These are phyloP conservation scores for Podilymbus podiceps DNA, from an alignment of 2,113 vertebrate genomes.

Conservation along the genomic window DNA sequence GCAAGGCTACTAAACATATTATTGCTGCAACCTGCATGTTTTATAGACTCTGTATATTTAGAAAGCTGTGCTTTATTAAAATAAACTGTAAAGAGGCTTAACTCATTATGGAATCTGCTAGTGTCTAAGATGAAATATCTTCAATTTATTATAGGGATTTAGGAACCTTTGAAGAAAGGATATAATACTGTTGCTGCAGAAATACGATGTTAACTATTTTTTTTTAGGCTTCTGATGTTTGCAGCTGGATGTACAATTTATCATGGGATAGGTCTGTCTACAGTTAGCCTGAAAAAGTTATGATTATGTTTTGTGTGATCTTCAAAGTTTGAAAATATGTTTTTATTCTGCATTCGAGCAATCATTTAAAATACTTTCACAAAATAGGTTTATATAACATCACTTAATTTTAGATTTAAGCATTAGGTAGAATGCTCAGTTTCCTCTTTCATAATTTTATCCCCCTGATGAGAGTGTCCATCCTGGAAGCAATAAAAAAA, in stretches of 20 bases:
- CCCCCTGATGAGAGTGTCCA: background rate
- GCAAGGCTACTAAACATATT: slow-evolving; percentile 78
- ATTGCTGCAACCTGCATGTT: slow-evolving; percentile 79
- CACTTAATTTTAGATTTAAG: background rate
- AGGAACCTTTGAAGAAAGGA: slow-evolving; percentile 7
- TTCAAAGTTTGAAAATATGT: background rate
- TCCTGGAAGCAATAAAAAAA: background rate
- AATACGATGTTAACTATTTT: background rate
- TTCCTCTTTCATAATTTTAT: background rate
- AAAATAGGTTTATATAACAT: background rate
- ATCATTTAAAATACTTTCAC: background rate
- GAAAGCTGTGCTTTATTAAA: slow-evolving; percentile 80
- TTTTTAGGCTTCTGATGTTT: background rate
- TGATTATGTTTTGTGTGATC: accelerated
- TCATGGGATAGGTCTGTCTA: background rate
- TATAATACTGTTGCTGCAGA: background rate
- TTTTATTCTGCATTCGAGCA: background rate
- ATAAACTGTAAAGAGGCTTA: slow-evolving; percentile 80
- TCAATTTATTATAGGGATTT: slow-evolving; percentile 66
- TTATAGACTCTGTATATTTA: slow-evolving; percentile 77
- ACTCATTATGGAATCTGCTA: slow-evolving; percentile 75
- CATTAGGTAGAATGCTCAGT: background rate
- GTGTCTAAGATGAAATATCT: slow-evolving; percentile 75
- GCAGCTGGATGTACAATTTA: background rate
- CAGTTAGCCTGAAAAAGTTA: background rate